Base-by-base conservation (phyloP, 1,140 invertebrate genomes). In the Drosophila repletoides region DNA sequence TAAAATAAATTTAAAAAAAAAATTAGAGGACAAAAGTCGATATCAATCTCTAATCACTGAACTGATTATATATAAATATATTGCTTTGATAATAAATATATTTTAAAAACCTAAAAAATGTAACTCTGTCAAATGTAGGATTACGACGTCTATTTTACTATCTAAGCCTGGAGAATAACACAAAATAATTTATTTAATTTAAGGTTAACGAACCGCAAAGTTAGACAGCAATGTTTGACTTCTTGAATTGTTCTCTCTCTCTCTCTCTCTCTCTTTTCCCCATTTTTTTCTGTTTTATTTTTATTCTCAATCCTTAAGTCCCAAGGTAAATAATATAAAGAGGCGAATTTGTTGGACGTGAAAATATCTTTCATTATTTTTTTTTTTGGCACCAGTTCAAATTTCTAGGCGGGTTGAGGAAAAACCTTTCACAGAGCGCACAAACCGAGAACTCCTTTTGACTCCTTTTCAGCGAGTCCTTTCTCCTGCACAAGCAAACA, bases 311-410 rank as follows among this genome's bases (percentile, higher is more conserved):
- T 38, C 33, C 33, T 26, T 15, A 22, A n/a, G 48, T 52, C 48
- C 12, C 21, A 36, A 52, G 48, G 48, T 52, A 2, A 24, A 38
- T 38, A 52, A 38, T 38, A 49, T 33, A 33, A 36, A 52, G 5
- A 34, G 31, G 6, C 46, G 10, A 34, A 33, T 22, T 51, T 34
- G 7, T 15, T 46, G 12, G 22, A 34, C 19, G 33, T 24, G n/a
- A n/a, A n/a, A n/a, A n/a, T n/a, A n/a, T n/a, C 26, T 4, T 22
- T 19, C 14, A 14, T 52, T 51, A 31, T 28, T 64, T 63, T 61
- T 48, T 38, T 31, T 70, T 64, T 79, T 80, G 76, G 76, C 76
- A 81, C 38, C 51, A 17, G 52, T 80, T 72, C 76, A 81, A 80
- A 75, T 61, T 69, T 64, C 46, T 36, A 24, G 45, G 3, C 21